These are phyloP conservation scores for Gallinago media DNA, from an alignment of 2,113 vertebrate genomes.

Conservation along the genomic window DNA sequence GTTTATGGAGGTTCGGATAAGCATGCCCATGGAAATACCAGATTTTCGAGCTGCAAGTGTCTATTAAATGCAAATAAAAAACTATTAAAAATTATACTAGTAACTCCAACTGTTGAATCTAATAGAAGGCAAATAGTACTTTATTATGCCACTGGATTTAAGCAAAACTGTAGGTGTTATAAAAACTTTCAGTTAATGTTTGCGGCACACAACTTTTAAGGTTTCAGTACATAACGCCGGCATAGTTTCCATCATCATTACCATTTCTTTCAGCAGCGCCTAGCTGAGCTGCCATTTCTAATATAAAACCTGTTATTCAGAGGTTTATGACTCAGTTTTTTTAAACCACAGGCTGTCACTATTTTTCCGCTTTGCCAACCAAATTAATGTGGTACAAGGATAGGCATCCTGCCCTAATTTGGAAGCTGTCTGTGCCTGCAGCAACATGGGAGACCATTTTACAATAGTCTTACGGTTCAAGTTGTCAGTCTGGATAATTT, in stretches of 20 bases:
- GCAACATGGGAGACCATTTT: slow-evolving; percentile 20
- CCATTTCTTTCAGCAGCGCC: background rate
- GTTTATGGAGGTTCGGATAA: slow-evolving; percentile 92
- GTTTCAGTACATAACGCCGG: background rate
- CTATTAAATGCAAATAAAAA: slow-evolving; percentile 72
- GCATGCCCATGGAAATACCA: slow-evolving; percentile 94
- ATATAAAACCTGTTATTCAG: slow-evolving; percentile 10
- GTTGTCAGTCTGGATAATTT: background rate
- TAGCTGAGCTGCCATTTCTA: slow-evolving; percentile 8
- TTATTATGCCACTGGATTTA: background rate
- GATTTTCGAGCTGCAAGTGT: slow-evolving; percentile 97
- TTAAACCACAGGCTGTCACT: slow-evolving; percentile 29
- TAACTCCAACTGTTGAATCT: background rate
- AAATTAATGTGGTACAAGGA: slow-evolving; percentile 27
- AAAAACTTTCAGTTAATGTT: background rate
- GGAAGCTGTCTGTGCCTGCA: slow-evolving; percentile 20
- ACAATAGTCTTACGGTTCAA: background rate
- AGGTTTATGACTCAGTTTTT: background rate
- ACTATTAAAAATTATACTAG: background rate
- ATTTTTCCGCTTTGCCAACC: slow-evolving; percentile 9
- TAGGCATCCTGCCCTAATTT: slow-evolving; percentile 33
- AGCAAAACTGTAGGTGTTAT: background rate
- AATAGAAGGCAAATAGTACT: background rate
- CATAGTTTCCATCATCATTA: background rate
- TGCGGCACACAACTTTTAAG: background rate